Evolutionary conservation across 2,797 vertebrate genomes (phyloP).

Genomic region (Chromis chromis): DNA sequence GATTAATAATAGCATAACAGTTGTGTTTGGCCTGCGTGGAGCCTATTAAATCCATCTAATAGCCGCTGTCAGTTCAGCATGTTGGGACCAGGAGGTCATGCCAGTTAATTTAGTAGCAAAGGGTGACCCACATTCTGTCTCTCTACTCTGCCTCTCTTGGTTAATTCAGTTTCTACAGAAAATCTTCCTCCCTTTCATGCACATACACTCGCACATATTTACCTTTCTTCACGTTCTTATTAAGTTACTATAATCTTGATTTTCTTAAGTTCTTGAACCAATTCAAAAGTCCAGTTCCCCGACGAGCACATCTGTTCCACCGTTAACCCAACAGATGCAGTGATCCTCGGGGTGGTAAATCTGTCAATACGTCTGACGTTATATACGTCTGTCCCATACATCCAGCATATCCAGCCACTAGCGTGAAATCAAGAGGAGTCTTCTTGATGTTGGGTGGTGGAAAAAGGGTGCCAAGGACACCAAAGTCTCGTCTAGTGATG

Average conservation of each 20-base stretch:
- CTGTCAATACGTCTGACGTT: constrained; percentile 61
- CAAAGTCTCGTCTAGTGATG: constrained; percentile 3
- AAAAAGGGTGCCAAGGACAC: constrained; percentile 4
- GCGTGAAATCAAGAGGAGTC: constrained; percentile 72
- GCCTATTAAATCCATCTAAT: constrained; percentile 37
- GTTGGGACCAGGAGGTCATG: constrained; percentile 39
- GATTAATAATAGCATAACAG: constrained; percentile 28
- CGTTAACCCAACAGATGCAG: constrained; percentile 42
- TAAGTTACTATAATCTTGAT: neutral
- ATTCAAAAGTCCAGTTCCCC: constrained; percentile 37
- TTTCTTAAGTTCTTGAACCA: neutral
- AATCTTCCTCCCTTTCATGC: neutral
- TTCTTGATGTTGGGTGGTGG: constrained; percentile 43
- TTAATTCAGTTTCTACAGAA: neutral
- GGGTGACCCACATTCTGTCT: constrained; percentile 44
- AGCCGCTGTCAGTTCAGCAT: constrained; percentile 22
- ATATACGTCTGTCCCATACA: constrained; percentile 55
- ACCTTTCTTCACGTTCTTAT: neutral
- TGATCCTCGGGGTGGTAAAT: constrained; percentile 66
- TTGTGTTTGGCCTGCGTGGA: constrained; percentile 35
- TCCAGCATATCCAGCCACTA: constrained; percentile 58
- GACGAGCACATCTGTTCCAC: constrained; percentile 49
- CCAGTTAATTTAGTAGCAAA: constrained; percentile 36
- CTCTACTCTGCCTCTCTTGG: constrained; percentile 4
- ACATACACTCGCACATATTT: neutral